Base-by-base conservation (phyloP, 2,797 vertebrate species). In the Halcyon leucocephala region DNA sequence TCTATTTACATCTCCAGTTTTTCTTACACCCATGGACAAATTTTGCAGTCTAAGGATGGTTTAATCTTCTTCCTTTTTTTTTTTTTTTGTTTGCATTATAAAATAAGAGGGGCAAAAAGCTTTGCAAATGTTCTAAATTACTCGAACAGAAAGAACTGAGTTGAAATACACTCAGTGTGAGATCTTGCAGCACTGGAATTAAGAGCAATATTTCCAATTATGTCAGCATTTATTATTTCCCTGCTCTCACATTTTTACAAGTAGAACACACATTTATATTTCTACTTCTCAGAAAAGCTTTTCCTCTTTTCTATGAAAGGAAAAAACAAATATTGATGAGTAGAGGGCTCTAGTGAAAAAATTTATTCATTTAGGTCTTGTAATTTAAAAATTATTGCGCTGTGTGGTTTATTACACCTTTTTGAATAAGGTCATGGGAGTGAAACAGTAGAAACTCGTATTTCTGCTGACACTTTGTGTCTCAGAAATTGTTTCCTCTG, bases 401-500 rank as follows among this genome's bases (percentile, higher is more conserved):
- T 29, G 29, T 46, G 58, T 3, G 3, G 54, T 82, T 82, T 58
- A 57, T 91, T 82, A 49, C 2, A 20, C 25, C 26, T 60, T 92
- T 93, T 81, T 89, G 62, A 89, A 41, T 82, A 87, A 95, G 69
- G 82, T 92, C 60, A 90, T 39, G 37, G 49, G 60, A 91, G 74
- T 69, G 51, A 46, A 89, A 62, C 46, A 86, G 66, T n/a, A 76
- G 49, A 72, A 88, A 90, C 55, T 85, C 31, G 76, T 33, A 51
- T 84, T 92, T 96, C 70, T 93, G 93, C 91, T 95, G 89, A 93
- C 74, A 55, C 28, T 55, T 88, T 57, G 41, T 7, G 5, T 66
- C 76, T 84, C 64, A 76, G 76, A 94, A 85, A 93, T 88, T 95
- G 78, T 92, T 96, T 97, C 79, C 62, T 72, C 25, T 80, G 44